Evolutionary conservation across 2,797 vertebrate genomes (phyloP).

Genomic region (Lepidocolaptes lacrymiger): DNA sequence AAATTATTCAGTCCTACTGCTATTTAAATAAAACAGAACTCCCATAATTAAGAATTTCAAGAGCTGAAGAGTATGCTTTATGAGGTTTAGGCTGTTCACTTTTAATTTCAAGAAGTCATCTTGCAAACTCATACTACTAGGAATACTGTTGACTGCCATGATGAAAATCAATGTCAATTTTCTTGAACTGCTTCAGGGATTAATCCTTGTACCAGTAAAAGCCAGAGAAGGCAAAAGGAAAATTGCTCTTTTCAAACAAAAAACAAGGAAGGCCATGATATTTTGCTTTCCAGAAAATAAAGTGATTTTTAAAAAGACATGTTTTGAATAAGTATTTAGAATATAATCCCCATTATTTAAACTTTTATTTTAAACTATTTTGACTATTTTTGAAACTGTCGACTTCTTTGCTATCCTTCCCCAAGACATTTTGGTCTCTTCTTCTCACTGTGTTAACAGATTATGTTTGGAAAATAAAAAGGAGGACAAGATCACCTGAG

Average conservation of each 20-base stretch:
- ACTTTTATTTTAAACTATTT: not conserved
- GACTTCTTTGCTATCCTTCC: not conserved
- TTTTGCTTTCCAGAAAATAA: not conserved
- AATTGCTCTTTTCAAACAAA: not conserved
- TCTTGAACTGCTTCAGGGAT: not conserved
- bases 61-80: not conserved
- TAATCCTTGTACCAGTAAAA: not conserved
- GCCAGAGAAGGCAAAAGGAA: not conserved
- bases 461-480: not conserved
- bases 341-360: not conserved
- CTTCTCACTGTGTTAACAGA: not conserved
- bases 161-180: constrained; percentile 18
- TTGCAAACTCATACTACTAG: not conserved
- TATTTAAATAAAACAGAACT: not conserved
- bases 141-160: not conserved
- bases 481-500: not conserved
- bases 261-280: not conserved
- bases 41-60: not conserved
- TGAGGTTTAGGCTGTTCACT: not conserved
- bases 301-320: not conserved
- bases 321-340: not conserved
- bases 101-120: not conserved
- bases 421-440: not conserved
- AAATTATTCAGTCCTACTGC: not conserved
- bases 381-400: not conserved